Evolutionary conservation across 2,113 vertebrate species (phyloP).

Genomic region (Dasypus novemcinctus): DNA sequence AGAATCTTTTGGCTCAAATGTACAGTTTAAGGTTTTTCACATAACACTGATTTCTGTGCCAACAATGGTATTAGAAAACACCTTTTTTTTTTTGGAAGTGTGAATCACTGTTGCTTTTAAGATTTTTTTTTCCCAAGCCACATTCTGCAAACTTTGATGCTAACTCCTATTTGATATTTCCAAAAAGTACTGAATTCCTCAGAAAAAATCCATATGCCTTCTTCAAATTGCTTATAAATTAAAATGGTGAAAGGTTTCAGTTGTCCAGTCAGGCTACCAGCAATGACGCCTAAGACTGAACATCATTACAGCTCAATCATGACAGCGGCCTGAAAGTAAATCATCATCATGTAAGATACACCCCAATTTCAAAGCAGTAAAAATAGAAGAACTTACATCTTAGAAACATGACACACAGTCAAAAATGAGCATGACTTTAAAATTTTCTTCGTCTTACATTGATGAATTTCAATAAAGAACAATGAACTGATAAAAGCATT

Average conservation of each 20-base stretch:
- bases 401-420: background rate
- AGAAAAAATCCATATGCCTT: background rate
- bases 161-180: background rate
- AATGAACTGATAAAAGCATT: background rate
- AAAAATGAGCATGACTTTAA: background rate
- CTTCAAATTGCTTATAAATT: background rate
- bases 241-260: background rate
- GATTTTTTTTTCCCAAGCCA: background rate
- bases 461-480: background rate
- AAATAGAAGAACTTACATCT: background rate
- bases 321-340: background rate
- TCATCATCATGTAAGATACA: background rate
- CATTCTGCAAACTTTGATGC: background rate
- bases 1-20: background rate
- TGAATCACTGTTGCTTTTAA: background rate
- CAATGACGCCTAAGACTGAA: background rate
- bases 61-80: background rate
- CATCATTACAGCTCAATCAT: background rate
- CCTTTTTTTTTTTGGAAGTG: background rate
- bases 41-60: background rate
- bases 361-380: background rate
- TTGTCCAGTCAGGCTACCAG: background rate
- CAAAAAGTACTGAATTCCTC: background rate
- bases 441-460: background rate
- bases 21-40: background rate